Base-by-base conservation (phyloP, 1,140 invertebrate genomes). In the Scaptomyza montana region DNA sequence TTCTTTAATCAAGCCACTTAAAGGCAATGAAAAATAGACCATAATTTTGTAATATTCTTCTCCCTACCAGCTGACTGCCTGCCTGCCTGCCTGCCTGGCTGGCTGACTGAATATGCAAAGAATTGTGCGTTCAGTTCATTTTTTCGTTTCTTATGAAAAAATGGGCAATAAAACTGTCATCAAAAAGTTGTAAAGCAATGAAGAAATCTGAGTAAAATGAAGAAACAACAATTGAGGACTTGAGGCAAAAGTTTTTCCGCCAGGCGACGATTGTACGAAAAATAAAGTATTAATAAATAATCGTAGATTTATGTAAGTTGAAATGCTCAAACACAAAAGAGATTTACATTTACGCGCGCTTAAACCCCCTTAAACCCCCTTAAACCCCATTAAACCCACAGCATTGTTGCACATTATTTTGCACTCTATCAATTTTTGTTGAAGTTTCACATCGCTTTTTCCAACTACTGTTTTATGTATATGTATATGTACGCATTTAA, bases 121-220 rank as follows among this genome's bases (percentile, higher is more conserved):
- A 66, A 72, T 47, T 59, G 63, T 66, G 39, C 39, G 46, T 60
- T 54, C 16, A 16, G 30, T 30, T 25, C 21, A 4, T 30, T 55
- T 70, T 57, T 76, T 65, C 68, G 28, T 45, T 49, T 19, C 47
- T 30, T 30, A 41, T 25, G 55, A 54, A 60, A 72, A 87, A 87
- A 78, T 78, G 78, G 78, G 82, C 75, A 86, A 86, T 86, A 87
- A 87, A 86, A 86, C 74, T 86, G 81, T 86, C 81, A 86, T 86
- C 82, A 87, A 86, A 87, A 86, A 86, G 81, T 87, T 87, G 82
- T 86, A 87, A 86, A 86, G 74, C 86, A 86, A 86, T 87, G 82
- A 81, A 80, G 82, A 81, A 85, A 85, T 84, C 73, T 80, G 73
- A 74, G 51, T 3, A 55, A 39, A 72, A 78, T 75, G 12, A 21